Conservation (phyloP, 2,113 vertebrate genomes). For the Trematomus loennbergii region DNA sequence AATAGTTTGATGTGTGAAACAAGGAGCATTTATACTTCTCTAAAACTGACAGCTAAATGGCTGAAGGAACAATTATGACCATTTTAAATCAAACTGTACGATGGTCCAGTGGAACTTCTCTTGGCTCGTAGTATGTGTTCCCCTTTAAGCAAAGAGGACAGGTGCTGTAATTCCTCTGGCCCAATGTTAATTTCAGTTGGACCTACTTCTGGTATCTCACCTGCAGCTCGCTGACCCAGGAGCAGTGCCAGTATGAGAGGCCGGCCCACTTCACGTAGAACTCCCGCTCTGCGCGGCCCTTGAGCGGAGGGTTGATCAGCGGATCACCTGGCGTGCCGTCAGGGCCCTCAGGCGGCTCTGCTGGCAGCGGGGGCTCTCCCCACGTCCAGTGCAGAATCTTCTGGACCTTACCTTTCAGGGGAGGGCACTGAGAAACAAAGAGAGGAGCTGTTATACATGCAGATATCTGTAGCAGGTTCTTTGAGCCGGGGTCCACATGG, state of each 20-base stretch:
- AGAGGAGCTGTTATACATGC: neutral
- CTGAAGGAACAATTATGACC: neutral
- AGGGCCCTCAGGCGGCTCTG: slow-evolving; percentile 69
- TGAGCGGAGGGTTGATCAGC: slow-evolving; percentile 85
- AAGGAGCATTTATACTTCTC: neutral
- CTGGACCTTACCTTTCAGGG: slow-evolving; percentile 98
- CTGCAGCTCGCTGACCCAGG: slow-evolving; percentile 98
- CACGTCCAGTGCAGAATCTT: slow-evolving; percentile 97
- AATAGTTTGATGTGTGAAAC: neutral
- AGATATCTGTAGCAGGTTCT: neutral
- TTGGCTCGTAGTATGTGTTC: neutral
- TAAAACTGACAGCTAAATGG: neutral
- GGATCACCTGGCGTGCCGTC: slow-evolving; percentile 76
- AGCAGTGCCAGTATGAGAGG: slow-evolving; percentile 98
- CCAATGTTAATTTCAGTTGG: slow-evolving; percentile 21
- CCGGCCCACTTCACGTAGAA: slow-evolving; percentile 98
- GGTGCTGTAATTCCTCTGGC: neutral
- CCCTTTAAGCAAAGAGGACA: neutral
- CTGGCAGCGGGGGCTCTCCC: slow-evolving; percentile 88
- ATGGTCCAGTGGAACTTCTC: neutral
- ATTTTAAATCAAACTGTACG: neutral
- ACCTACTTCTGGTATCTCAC: slow-evolving; percentile 77
- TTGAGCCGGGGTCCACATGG: neutral
- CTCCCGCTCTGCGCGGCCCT: slow-evolving; percentile 93
- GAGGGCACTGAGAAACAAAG: slow-evolving; percentile 88